Evolutionary conservation across 2,797 vertebrate genomes (phyloP).

Genomic region (Falco peregrinus): DNA sequence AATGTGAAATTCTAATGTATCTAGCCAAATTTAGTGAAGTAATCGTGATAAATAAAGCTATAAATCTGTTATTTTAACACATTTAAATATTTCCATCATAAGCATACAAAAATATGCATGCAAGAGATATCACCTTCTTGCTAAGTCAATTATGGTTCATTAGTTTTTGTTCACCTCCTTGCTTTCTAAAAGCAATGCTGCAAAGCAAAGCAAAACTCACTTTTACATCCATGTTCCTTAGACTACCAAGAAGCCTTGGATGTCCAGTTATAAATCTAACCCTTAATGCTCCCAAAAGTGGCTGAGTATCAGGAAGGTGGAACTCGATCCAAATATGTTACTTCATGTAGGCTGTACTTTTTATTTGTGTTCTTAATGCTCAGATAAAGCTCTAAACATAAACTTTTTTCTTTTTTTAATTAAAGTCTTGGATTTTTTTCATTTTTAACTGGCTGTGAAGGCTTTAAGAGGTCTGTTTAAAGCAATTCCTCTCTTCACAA

Average conservation of each 20-base stretch:
- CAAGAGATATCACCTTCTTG: neutral
- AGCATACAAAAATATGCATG: neutral
- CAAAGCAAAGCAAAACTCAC: neutral
- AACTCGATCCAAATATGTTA: neutral
- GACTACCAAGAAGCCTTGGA: neutral
- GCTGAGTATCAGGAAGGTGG: neutral
- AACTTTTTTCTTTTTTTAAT: neutral
- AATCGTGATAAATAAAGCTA: neutral
- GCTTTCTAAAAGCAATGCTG: neutral
- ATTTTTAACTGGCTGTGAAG: neutral
- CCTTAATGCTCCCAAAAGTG: neutral
- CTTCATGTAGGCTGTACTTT: neutral
- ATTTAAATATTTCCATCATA: neutral
- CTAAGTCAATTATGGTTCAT: constrained; percentile 4
- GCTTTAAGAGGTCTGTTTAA: neutral
- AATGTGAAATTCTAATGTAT: neutral
- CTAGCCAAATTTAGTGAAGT: neutral
- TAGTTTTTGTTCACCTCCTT: neutral
- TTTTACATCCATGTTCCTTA: neutral
- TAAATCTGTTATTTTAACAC: neutral
- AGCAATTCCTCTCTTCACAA: neutral
- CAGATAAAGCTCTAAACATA: neutral
- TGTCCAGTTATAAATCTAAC: neutral
- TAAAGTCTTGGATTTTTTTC: neutral
- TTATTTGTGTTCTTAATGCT: neutral